These are phyloP conservation scores for Mobula hypostoma DNA, from an alignment of 2,113 vertebrate genomes.

Conservation along the genomic window DNA sequence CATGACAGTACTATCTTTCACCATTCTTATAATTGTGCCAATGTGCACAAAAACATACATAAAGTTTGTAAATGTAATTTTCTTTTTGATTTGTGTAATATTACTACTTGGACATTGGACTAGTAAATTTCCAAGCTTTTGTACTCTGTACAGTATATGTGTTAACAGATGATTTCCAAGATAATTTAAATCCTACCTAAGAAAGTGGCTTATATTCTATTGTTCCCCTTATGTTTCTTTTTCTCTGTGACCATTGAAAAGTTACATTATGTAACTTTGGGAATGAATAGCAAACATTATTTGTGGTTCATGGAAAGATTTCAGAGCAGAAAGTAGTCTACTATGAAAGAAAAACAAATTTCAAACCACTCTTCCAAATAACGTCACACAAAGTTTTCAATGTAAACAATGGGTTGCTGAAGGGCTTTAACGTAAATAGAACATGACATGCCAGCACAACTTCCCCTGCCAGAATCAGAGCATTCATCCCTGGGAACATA, in stretches of 20 bases:
- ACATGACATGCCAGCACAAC: background rate
- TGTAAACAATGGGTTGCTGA: conserved; percentile 22
- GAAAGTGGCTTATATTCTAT: background rate
- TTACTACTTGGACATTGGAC: no score
- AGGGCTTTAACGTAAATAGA: conserved; percentile 3
- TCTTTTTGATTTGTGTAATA: no score
- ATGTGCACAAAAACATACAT: no score
- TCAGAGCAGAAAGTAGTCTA: background rate
- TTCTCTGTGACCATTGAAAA: background rate
- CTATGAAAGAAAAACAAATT: background rate
- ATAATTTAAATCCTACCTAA: background rate
- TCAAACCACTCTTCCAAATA: conserved; percentile 5
- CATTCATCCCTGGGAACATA: background rate
- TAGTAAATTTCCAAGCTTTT: background rate
- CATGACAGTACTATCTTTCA: no score
- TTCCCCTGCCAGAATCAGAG: background rate
- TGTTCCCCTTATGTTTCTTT: background rate
- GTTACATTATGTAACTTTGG: background rate
- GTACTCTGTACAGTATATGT: background rate
- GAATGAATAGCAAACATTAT: background rate
- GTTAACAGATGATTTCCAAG: background rate
- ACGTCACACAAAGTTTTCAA: background rate
- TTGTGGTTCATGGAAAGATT: background rate
- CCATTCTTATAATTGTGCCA: no score
- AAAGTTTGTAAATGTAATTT: no score